Conservation (phyloP, 37 sponge, comb jelly and placozoan species). For the Ephydatia muelleri region DNA sequence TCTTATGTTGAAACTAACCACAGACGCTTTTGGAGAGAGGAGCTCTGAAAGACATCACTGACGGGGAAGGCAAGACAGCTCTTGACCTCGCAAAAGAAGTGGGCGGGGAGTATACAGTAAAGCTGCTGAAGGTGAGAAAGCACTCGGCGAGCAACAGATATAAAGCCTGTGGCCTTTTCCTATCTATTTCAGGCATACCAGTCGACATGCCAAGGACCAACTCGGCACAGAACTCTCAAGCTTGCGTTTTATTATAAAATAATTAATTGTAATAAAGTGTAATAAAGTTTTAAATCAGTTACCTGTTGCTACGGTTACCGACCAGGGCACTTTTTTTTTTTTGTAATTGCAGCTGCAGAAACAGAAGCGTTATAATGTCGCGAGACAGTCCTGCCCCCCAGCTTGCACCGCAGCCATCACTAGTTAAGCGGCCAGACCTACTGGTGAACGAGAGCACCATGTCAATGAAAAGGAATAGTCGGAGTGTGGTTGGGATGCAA, state of each 20-base stretch:
- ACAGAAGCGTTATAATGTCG: neutral
- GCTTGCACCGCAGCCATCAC: neutral
- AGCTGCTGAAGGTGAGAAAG: neutral
- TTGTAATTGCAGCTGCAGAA: neutral
- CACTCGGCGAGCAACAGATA: neutral
- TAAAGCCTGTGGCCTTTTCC: neutral
- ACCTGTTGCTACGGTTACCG: neutral
- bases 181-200: neutral
- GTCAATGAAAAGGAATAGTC: neutral
- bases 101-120: constrained; percentile 8
- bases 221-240: neutral
- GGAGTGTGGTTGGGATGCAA: neutral
- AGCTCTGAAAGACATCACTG: constrained; percentile 13
- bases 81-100: constrained; percentile 30
- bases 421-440: neutral
- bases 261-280: neutral
- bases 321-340: neutral
- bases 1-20: neutral
- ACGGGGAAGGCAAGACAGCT: constrained; percentile 47
- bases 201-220: neutral
- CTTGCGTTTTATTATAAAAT: neutral
- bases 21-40: constrained; percentile 13
- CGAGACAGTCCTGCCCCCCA: neutral
- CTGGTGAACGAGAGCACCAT: neutral
- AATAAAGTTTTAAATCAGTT: neutral